phyloP scores from a whole-genome alignment of 2,113 vertebrate genomes.

The Phylloscopus whistleri region DNA sequence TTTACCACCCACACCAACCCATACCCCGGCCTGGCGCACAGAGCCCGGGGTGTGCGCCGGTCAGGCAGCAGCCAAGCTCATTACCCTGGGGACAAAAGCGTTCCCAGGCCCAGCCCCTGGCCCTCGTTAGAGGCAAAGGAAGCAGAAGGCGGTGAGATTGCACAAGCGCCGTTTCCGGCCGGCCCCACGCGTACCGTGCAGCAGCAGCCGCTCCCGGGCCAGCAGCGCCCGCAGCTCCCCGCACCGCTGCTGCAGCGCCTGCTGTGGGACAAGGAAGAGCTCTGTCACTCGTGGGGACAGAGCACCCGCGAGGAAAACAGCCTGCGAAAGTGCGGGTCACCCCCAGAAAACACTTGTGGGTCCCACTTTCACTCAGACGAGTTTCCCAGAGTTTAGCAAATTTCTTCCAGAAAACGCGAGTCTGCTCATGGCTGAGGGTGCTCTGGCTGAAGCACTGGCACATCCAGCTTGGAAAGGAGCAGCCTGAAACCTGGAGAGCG shows the following conservation, averaged over 20 bases:
- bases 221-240: conserved; percentile 82
- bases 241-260: conserved; percentile 82
- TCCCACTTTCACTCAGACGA: accelerated
- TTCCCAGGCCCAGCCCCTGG: not conserved
- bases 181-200: conserved; percentile 76
- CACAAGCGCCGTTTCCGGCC: not conserved
- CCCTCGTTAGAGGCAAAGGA: not conserved
- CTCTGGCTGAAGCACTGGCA: accelerated
- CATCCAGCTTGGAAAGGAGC: accelerated
- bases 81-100: not conserved
- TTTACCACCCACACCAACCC: not conserved
- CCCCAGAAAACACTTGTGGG: not conserved
- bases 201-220: conserved; percentile 82
- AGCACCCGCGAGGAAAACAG: accelerated
- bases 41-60: not conserved
- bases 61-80: not conserved
- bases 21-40: not conserved
- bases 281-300: not conserved
- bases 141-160: accelerated
- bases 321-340: not conserved
- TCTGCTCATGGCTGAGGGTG: accelerated
- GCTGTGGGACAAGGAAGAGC: conserved; percentile 64
- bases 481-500: not conserved
- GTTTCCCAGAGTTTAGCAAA: not conserved
- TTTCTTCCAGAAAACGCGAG: not conserved